Conservation (phyloP, 2,113 vertebrate species). For the Chinchilla lanigera region DNA sequence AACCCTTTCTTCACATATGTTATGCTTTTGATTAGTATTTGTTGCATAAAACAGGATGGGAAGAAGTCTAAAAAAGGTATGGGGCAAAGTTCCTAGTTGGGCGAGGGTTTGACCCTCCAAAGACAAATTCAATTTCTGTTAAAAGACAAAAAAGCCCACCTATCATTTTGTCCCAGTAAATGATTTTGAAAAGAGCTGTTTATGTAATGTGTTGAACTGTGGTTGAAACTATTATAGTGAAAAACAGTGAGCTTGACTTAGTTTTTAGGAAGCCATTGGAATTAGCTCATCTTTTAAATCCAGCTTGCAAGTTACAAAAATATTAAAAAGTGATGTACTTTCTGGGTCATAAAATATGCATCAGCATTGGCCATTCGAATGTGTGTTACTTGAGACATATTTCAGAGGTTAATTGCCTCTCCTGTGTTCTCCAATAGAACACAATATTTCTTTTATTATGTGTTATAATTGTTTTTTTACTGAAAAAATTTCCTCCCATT, state of each 20-base stretch:
- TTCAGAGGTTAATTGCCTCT: neutral
- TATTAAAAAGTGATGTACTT: neutral
- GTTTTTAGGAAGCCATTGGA: neutral
- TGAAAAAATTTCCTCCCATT: neutral
- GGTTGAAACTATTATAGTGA: neutral
- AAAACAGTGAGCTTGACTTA: neutral
- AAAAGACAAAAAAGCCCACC: neutral
- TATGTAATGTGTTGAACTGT: neutral
- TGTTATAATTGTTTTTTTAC: neutral
- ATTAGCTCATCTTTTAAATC: neutral
- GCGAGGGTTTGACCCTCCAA: neutral
- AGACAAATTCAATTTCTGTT: slow-evolving; percentile 24
- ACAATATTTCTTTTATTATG: neutral
- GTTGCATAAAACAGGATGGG: neutral
- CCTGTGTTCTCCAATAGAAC: neutral
- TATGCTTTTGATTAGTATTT: neutral
- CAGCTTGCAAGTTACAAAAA: neutral
- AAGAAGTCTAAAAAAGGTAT: neutral
- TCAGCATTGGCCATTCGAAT: neutral
- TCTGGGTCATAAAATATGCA: neutral
- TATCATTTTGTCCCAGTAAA: neutral
- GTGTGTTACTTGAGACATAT: neutral
- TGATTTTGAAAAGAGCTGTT: slow-evolving; percentile 17
- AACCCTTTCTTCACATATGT: neutral
- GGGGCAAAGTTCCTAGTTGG: neutral